Evolutionary conservation across 1,140 invertebrate species (phyloP), one percentile per base, ranked within the genome.

Genomic region (Cardiocondyla obscurior): DNA sequence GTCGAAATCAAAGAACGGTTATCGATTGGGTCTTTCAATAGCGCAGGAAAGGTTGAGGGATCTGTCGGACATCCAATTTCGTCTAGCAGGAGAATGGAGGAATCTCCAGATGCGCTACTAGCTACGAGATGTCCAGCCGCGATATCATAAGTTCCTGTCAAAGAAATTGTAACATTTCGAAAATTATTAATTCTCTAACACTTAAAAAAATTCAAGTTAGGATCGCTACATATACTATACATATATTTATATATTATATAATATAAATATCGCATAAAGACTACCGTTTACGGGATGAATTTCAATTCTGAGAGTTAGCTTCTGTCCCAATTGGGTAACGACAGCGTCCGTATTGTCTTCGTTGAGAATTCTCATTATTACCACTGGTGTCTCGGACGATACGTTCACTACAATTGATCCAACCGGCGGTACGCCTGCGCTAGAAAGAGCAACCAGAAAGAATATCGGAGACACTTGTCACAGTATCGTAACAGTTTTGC

Each of bases 31-130:
- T 94, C 90, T 36, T 93, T 93, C 3, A 87, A 85, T 19, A 96
- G 90, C 0, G 92, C 89, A 0, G 95, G 95, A 83, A 96, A 96
- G 3, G 95, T 94, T 7, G 90, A 64, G 0, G 94, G 85, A 85
- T 95, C 95, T 0, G 94, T 94, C 3, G 95, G 95, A 86, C 95
- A 96, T 1, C 95, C 95, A 76, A 92, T 46, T 77, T 94, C 93
- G 84, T 96, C 94, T 0, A 96, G 84, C 19, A 94, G 88, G 6
- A 93, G 88, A 16, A 91, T 89, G 0, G 95, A 94, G 1, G 94
- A 94, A 60, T 95, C 94, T 5, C 94, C 94, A 3, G 93, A 91
- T 10, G 93, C 93, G 74, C 94, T 95, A 58, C 93, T 94, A 3
- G 95, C 95, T 2, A 95, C 90, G 5, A 96, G 88, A 77, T 96